Base-by-base conservation (phyloP, 2,888 invertebrate species). In the Alentia gelatinosa region DNA sequence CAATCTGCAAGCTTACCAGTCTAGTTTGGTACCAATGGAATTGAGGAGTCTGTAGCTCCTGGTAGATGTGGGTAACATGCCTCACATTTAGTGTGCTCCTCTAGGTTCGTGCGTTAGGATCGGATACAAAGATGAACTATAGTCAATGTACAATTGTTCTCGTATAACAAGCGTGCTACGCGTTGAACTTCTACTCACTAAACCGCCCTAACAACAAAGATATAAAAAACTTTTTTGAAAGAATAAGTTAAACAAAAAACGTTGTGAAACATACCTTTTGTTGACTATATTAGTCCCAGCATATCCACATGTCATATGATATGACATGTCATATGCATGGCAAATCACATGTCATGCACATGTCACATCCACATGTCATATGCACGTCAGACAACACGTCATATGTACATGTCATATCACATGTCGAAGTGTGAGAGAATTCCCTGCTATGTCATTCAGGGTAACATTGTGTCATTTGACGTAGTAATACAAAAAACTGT, bases 221-320 rank as follows among this genome's bases (percentile, higher is more conserved):
- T 50, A 47, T 86, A 47, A 47, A 86, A 84, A 86, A 86, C 47
- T 33, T 86, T 35, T 86, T 42, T 86, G 86, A 86, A 79, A 86
- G 86, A 86, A 86, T 86, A 86, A 86, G 86, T 86, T 86, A 86
- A 86, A 47, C 86, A 86, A 86, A 86, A 86, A 50, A 23, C 30
- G 86, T 83, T 40, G 83, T 40, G 37, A 35, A 68, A 68, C 68
- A 68, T 68, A 68, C n/a, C 68, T 68, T 30, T 30, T 12, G 68
- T 68, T 68, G 68, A 68, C 68, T 30, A 68, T 12, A 30, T 68
- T 26, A 30, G 68, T 68, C 68, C 26, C 33, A 26, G 68, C 68
- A 68, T 19, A 19, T n/a, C n/a, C n/a, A n/a, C n/a, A n/a, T n/a
- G n/a, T n/a, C n/a, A n/a, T n/a, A n/a, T n/a, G n/a, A n/a, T n/a